These are phyloP conservation scores for Nemurella pictetii DNA, from an alignment of 2,888 invertebrate species.

Conservation along the genomic window DNA sequence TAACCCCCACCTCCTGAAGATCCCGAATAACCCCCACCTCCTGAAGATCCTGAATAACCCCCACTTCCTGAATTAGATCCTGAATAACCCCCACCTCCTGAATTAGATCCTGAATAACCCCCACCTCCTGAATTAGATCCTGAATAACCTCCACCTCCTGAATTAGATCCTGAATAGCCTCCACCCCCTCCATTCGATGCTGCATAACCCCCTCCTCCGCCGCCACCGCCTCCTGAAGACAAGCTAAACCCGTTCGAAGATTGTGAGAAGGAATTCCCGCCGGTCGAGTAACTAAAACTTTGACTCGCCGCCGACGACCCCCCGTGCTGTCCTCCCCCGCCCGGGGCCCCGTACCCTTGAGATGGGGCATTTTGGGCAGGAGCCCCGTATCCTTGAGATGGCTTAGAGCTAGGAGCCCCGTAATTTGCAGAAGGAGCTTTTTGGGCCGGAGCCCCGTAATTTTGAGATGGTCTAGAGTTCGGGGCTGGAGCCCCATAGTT, in stretches of 20 bases:
- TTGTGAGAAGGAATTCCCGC: background rate
- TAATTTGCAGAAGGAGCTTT: slow-evolving; percentile 52
- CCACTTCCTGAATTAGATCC: no score
- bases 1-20: no score
- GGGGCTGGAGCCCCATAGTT: slow-evolving; percentile 35
- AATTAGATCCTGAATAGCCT: slow-evolving; percentile 52
- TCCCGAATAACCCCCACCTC: no score
- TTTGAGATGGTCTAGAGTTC: slow-evolving; percentile 16
- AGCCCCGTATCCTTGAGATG: slow-evolving; percentile 31
- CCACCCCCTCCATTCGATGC: slow-evolving; percentile 40
- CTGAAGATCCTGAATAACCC: no score
- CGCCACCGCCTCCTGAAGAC: slow-evolving; percentile 31
- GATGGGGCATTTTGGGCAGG: slow-evolving; percentile 33
- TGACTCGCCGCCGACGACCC: background rate
- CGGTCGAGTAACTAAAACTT: background rate
- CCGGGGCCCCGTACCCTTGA: slow-evolving; percentile 48
- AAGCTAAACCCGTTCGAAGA: slow-evolving; percentile 5
- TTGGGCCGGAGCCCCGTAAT: slow-evolving; percentile 32
- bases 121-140: no score
- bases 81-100: no score
- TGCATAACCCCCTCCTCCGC: slow-evolving; percentile 37
- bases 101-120: no score
- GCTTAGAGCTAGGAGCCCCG: slow-evolving; percentile 48
- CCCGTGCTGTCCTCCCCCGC: slow-evolving; percentile 33
- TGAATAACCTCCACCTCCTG: no score